Conservation (phyloP, 53 echinoderm and acorn worm genomes). For the Zoroaster sp. region DNA sequence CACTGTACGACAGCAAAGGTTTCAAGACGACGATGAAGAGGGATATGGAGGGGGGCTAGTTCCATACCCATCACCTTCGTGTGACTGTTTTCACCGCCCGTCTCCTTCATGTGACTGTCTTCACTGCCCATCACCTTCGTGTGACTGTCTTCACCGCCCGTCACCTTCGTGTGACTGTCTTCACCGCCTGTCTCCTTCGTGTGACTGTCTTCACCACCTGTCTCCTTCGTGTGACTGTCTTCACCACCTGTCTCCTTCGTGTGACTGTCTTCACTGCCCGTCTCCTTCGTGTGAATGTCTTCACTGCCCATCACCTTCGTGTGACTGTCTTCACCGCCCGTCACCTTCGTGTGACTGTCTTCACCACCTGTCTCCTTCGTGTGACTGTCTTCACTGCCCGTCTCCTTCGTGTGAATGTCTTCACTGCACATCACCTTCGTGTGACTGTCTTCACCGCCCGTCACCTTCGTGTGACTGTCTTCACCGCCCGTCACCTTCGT, state of each 20-base stretch:
- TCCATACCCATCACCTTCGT: slow-evolving; percentile 73
- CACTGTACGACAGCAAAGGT: slow-evolving; percentile 85
- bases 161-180: not conserved
- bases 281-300: no score
- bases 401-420: not conserved
- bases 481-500: no score
- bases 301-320: no score
- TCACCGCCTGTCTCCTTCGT: no score
- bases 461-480: not conserved
- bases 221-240: no score
- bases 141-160: not conserved
- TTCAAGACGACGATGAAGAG: slow-evolving; percentile 84
- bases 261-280: not conserved
- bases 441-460: not conserved
- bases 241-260: no score
- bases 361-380: no score
- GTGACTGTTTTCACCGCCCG: no score
- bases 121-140: no score
- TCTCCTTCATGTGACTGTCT: not conserved
- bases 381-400: not conserved
- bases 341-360: no score
- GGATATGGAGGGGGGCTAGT: slow-evolving; percentile 80
- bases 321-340: not conserved
- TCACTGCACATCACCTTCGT: no score
- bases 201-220: no score